phyloP scores from a whole-genome alignment of 2,797 vertebrate genomes.

The Eulemur rubriventer region DNA sequence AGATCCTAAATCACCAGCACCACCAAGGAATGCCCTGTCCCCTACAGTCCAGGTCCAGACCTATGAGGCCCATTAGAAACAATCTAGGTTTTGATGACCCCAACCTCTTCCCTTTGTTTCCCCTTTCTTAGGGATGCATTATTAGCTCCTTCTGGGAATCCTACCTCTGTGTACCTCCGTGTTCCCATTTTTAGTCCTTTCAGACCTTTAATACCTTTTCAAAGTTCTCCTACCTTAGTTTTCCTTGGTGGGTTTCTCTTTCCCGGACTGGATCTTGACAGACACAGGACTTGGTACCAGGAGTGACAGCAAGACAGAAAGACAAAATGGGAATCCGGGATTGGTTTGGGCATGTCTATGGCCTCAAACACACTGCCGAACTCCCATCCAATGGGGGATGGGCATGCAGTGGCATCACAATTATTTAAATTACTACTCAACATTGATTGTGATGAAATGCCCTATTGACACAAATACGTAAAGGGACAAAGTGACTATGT shows the following conservation, averaged over 20 bases:
- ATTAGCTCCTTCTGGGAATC: background rate
- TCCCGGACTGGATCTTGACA: background rate
- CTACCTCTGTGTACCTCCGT: background rate
- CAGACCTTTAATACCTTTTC: background rate
- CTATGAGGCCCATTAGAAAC: background rate
- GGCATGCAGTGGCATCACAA: slow-evolving; percentile 4
- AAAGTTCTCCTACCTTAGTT: background rate
- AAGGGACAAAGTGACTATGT: background rate
- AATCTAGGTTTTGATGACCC: background rate
- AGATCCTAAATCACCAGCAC: background rate
- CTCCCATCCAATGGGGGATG: background rate
- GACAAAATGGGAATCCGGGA: background rate
- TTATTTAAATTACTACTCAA: slow-evolving; percentile 19
- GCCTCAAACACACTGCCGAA: background rate
- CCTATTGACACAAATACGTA: background rate
- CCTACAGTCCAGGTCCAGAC: background rate
- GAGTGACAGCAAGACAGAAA: background rate
- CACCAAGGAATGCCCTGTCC: background rate
- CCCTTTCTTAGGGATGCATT: background rate
- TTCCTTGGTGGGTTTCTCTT: background rate
- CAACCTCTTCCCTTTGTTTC: background rate
- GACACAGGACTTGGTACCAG: background rate
- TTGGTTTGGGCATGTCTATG: background rate
- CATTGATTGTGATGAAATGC: slow-evolving; percentile 31
- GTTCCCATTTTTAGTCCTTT: background rate